Conservation (phyloP, 2,797 vertebrate genomes). For the Rhinichthys osculus region DNA sequence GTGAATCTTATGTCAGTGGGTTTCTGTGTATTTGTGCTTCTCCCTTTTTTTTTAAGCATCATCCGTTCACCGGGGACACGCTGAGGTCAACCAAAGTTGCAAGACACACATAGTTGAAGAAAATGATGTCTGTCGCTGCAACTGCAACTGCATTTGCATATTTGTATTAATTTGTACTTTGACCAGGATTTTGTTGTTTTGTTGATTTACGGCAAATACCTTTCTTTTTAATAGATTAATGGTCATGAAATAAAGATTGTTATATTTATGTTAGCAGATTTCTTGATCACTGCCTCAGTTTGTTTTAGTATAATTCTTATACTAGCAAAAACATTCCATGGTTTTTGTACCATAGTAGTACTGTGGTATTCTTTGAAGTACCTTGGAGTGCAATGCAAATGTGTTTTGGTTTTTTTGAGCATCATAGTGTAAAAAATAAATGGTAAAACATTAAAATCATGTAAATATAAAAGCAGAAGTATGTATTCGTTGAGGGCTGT, state of each 20-base stretch:
- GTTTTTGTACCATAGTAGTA: neutral
- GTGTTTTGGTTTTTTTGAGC: neutral
- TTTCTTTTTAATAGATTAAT: slow-evolving; percentile 61
- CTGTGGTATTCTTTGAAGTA: neutral
- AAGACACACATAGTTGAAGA: slow-evolving; percentile 12
- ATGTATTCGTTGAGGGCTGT: neutral
- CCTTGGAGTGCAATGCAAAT: neutral
- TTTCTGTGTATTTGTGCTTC: slow-evolving; percentile 25
- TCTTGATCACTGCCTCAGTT: slow-evolving; percentile 22
- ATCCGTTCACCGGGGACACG: neutral
- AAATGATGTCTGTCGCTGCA: neutral
- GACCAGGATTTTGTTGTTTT: slow-evolving; percentile 13
- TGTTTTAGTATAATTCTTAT: neutral
- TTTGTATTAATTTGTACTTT: slow-evolving; percentile 6
- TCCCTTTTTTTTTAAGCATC: neutral
- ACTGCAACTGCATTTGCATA: neutral
- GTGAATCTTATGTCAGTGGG: slow-evolving; percentile 32
- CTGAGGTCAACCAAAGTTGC: slow-evolving; percentile 30
- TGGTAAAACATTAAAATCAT: neutral
- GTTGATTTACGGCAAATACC: slow-evolving; percentile 50
- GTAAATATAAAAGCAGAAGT: neutral
- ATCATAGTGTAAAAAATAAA: neutral
- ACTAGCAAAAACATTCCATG: neutral
- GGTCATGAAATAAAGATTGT: slow-evolving; percentile 66
- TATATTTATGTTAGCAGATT: slow-evolving; percentile 65